phyloP scores from a whole-genome alignment of 2,797 vertebrate species.

The Clamator glandarius region DNA sequence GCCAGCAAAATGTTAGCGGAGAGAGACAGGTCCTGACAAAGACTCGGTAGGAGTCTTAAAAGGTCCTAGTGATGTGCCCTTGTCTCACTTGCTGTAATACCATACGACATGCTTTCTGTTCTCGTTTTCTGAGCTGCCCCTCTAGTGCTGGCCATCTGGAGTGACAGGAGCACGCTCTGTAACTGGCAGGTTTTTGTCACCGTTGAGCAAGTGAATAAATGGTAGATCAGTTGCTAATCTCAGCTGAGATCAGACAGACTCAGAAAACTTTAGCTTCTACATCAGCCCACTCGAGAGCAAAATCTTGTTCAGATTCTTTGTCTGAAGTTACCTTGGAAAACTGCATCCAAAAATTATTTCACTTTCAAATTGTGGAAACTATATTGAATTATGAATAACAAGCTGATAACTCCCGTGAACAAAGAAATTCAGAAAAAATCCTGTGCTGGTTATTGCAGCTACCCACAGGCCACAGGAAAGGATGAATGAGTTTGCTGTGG shows the following conservation, averaged over 20 bases:
- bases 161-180: neutral
- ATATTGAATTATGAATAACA: neutral
- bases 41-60: neutral
- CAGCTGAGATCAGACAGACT: neutral
- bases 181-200: neutral
- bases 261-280: neutral
- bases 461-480: neutral
- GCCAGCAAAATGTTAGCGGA: neutral
- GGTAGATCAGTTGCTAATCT: neutral
- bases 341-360: neutral
- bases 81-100: neutral
- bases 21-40: neutral
- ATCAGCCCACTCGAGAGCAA: neutral
- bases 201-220: neutral
- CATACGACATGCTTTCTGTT: neutral
- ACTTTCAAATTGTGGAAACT: neutral
- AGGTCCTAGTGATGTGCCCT: neutral
- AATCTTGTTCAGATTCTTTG: neutral
- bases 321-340: neutral
- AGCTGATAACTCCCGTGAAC: neutral
- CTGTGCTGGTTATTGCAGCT: neutral
- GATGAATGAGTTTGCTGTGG: conserved; percentile 7
- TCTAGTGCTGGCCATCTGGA: neutral
- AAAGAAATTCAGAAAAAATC: neutral
- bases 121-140: neutral